Percentiles rank a stretch among this genome's conserved stretches.
phyloP scores from a whole-genome alignment of 1,140 invertebrate species.

The Bombus terrestris region DNA sequence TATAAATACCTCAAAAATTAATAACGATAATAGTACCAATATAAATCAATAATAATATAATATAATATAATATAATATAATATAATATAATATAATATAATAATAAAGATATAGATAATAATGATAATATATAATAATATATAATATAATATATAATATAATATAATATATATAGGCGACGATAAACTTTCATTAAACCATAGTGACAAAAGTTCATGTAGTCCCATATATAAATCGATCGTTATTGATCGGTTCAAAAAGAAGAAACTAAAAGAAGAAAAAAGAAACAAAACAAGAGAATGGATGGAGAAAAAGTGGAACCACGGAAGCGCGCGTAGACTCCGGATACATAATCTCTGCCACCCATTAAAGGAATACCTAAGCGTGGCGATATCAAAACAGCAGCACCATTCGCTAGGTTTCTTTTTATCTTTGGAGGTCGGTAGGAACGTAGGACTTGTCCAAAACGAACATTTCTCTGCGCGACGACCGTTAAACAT shows the following conservation, averaged over 20 bases:
- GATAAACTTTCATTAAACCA: conserved; percentile 23
- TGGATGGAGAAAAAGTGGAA: neutral
- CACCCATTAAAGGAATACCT: neutral
- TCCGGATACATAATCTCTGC: neutral
- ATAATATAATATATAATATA: conserved; percentile 21
- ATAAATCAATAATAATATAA: conserved; percentile 58
- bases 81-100: conserved; percentile 53
- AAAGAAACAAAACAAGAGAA: conserved; percentile 18
- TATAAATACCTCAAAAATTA: conserved; percentile 63
- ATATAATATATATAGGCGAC: conserved; percentile 32
- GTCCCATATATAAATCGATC: conserved; percentile 18
- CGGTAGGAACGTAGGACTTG: conserved; percentile 60
- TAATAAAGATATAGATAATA: conserved; percentile 53
- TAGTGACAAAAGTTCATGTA: conserved; percentile 34
- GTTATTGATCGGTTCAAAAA: neutral
- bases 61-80: conserved; percentile 29
- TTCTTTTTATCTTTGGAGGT: conserved; percentile 59
- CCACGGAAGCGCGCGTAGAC: neutral
- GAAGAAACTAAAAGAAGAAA: conserved; percentile 29
- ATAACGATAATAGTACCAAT: conserved; percentile 60
- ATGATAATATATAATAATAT: conserved; percentile 46
- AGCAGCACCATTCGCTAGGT: conserved; percentile 48
- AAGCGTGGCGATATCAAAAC: conserved; percentile 19
- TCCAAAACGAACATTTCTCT: conserved; percentile 21
- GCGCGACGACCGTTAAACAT: no score